Base-by-base conservation (phyloP, 92 coral and sea anemone species). In the Phenganax marumi region DNA sequence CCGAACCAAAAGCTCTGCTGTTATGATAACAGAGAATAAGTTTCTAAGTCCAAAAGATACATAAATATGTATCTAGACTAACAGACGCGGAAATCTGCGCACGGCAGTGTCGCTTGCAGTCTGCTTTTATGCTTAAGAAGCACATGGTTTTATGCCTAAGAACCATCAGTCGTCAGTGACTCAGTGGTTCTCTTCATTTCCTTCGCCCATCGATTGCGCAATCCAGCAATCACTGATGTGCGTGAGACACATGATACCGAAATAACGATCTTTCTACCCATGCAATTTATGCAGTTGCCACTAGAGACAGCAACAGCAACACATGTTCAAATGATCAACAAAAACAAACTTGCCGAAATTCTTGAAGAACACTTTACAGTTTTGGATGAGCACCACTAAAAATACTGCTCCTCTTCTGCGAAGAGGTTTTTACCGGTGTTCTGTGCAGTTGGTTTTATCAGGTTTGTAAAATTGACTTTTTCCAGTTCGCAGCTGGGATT, bases 211-310 rank as follows among this genome's bases (percentile, higher is more conserved):
- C 3, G 43, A 33, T 33, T 33, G 5, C 43, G 43, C 0, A 33
- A 33, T 33, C 43, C 43, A 33, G 43, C 43, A 63, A 63, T 63
- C 3, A 63, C 7, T 63, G 70, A 18, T 39, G 22, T 16, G 26
- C 21, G 1, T 7, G n/a, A 23, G 0, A 16, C 12, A 63, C 22
- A 61, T 10, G 60, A 54, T 54, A 10, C 60, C 68, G 68, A 8
- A 26, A 61, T 8, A 19, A 10, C 50, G 56, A 48, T 46, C 53
- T 73, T 73, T 62, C 24, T 25, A 62, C 69, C 69, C 47, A 64
- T 13, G 21, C 8, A 73, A 73, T 22, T 16, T 73, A 48, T 73
- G 60, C 78, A 11, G 78, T 73, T 73, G 78, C 60, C 62, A 73
- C 23, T 73, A 18, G 78, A 14, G 43, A 73, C 62, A 21, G 43